Evolutionary conservation across 1,140 invertebrate species (phyloP).

Genomic region (Drosophila ercepeae): DNA sequence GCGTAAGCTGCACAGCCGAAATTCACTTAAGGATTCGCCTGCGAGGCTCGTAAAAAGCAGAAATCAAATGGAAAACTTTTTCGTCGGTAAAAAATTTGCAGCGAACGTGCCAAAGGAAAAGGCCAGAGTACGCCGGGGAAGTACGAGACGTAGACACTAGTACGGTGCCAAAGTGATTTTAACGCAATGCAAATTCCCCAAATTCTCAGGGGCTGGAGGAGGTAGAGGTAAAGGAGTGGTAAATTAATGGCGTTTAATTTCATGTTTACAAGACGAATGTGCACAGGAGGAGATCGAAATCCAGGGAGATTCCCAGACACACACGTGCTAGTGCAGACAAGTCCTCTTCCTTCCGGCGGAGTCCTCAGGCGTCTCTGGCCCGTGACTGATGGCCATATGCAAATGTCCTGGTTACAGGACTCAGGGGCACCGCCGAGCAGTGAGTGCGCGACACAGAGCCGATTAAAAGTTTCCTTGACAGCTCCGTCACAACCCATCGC

Average conservation of each 20-base stretch:
- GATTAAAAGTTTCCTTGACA: constrained; percentile 79
- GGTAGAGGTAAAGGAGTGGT: constrained; percentile 17
- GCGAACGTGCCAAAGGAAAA: constrained; percentile 48
- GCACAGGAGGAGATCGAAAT: constrained; percentile 14
- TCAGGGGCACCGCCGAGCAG: constrained; percentile 44
- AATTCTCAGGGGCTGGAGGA: neutral
- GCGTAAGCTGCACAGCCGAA: constrained; percentile 70
- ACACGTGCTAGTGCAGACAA: constrained; percentile 19
- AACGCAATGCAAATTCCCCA: constrained; percentile 53
- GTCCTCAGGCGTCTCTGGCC: constrained; percentile 22
- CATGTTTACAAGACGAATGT: constrained; percentile 81
- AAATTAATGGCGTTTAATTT: constrained; percentile 82
- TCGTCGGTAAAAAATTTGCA: constrained; percentile 47
- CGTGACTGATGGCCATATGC: constrained; percentile 74
- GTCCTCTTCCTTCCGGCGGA: constrained; percentile 15
- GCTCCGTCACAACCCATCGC: constrained; percentile 46
- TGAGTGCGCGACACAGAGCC: constrained; percentile 60
- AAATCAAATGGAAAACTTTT: constrained; percentile 72
- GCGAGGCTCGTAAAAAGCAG: constrained; percentile 51
- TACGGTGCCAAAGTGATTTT: constrained; percentile 60
- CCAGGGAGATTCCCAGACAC: constrained; percentile 7
- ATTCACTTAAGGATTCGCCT: constrained; percentile 72
- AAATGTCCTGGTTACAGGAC: constrained; percentile 73
- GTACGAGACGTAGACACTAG: constrained; percentile 37
- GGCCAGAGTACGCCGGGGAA: neutral